Evolutionary conservation across 2,113 vertebrate genomes (phyloP).

Genomic region (Natator depressus): DNA sequence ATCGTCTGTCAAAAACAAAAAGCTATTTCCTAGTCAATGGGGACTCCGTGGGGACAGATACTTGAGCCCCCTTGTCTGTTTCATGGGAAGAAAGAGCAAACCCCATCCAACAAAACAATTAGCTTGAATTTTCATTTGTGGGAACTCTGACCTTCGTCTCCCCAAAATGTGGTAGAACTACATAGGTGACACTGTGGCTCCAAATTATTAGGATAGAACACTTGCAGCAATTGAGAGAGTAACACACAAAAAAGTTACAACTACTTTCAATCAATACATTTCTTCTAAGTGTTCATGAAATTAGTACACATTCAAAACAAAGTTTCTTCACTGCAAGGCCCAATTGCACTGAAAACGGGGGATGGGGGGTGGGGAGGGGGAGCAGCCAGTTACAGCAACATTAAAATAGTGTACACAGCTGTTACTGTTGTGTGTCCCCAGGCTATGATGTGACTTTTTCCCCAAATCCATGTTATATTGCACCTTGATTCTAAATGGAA

Average conservation of each 20-base stretch:
- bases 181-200: background rate
- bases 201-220: background rate
- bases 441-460: background rate
- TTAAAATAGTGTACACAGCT: background rate
- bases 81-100: background rate
- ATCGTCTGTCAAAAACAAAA: background rate
- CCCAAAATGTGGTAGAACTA: background rate
- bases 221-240: background rate
- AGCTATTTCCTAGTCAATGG: background rate
- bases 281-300: background rate
- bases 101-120: too few relatives aligned
- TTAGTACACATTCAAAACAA: background rate
- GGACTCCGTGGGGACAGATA: background rate
- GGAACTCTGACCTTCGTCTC: background rate
- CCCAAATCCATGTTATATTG: background rate
- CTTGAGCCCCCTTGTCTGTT: background rate
- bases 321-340: background rate
- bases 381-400: background rate
- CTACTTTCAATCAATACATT: background rate
- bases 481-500: background rate
- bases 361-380: too few relatives aligned
- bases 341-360: background rate
- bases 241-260: background rate
- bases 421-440: background rate
- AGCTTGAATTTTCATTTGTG: background rate